phyloP scores from a whole-genome alignment of 1,140 invertebrate genomes.

The Apis dorsata region DNA sequence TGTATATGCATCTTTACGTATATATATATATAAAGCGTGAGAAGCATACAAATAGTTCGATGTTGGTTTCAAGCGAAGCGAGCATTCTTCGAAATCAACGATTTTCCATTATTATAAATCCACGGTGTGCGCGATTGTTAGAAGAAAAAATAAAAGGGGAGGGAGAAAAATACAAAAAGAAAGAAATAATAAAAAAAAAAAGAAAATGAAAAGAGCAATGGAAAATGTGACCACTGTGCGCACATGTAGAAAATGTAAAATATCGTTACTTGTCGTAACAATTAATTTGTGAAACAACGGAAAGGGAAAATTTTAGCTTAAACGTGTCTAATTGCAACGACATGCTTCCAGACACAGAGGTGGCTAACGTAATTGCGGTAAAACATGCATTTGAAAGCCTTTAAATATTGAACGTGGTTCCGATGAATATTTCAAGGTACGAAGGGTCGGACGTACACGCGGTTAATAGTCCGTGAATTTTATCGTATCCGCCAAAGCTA shows the following conservation, averaged over 20 bases:
- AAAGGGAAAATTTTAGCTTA: constrained; percentile 12
- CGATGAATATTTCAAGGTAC: constrained; percentile 28
- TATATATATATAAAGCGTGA: neutral
- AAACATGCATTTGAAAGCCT: constrained; percentile 40
- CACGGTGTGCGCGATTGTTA: too few species aligned
- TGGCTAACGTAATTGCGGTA: constrained; percentile 25
- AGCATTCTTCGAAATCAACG: constrained; percentile 17
- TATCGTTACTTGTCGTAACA: neutral
- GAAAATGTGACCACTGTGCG: neutral
- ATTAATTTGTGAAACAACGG: neutral
- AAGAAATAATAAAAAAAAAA: neutral
- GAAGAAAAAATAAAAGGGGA: neutral
- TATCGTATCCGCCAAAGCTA: too few species aligned
- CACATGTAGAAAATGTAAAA: constrained; percentile 27
- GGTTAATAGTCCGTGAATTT: neutral
- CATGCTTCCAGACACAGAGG: neutral
- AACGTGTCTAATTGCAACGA: constrained; percentile 38
- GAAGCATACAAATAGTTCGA: constrained; percentile 14
- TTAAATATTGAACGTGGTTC: constrained; percentile 27
- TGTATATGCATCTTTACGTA: too few species aligned
- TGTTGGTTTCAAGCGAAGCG: neutral
- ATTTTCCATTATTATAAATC: neutral
- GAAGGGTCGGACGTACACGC: neutral
- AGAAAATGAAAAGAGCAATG: neutral
- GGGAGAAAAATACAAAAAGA: neutral